A percentile compares a stretch with the other conserved stretches of the same genome.
phyloP scores from a whole-genome alignment of 2,797 vertebrate genomes.

The Philypnodon macrostomus region DNA sequence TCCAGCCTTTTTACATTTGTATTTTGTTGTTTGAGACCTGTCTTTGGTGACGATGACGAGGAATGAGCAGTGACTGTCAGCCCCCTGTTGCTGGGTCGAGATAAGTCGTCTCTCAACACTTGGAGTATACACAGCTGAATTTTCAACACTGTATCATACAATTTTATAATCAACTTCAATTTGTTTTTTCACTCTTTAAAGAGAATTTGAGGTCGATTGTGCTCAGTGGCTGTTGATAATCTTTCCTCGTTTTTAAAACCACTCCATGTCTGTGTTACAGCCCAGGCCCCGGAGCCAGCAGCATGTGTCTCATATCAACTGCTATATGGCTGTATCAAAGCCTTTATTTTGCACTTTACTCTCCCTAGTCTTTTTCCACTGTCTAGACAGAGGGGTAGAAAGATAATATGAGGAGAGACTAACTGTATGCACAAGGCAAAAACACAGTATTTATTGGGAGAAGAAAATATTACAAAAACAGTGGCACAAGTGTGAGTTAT shows the following conservation, averaged over 20 bases:
- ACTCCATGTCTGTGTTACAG: conserved; percentile 39
- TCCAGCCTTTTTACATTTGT: conserved; percentile 62
- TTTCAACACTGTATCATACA: conserved; percentile 46
- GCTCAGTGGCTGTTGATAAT: conserved; percentile 29
- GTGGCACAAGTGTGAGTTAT: conserved; percentile 77
- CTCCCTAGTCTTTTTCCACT: conserved; percentile 65
- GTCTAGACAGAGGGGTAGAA: conserved; percentile 40
- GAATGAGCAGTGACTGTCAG: conserved; percentile 25
- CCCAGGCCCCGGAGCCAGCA: conserved; percentile 58
- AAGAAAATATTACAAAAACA: conserved; percentile 68
- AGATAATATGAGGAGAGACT: conserved; percentile 62
- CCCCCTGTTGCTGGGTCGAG: conserved; percentile 10
- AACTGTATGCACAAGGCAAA: conserved; percentile 74
- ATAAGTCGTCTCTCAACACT: conserved; percentile 26
- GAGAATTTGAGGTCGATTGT: conserved; percentile 42
- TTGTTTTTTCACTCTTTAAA: conserved; percentile 37
- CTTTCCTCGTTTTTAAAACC: conserved; percentile 21
- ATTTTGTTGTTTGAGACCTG: conserved; percentile 47
- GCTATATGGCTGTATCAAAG: conserved; percentile 55
- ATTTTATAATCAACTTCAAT: conserved; percentile 43
- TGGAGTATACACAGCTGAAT: conserved; percentile 27
- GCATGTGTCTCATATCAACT: conserved; percentile 74
- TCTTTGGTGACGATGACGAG: conserved; percentile 44
- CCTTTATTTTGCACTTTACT: conserved; percentile 80
- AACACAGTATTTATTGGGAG: conserved; percentile 69